These are phyloP conservation scores for Glaucidium brasilianum DNA, from an alignment of 2,113 vertebrate species.

Conservation along the genomic window DNA sequence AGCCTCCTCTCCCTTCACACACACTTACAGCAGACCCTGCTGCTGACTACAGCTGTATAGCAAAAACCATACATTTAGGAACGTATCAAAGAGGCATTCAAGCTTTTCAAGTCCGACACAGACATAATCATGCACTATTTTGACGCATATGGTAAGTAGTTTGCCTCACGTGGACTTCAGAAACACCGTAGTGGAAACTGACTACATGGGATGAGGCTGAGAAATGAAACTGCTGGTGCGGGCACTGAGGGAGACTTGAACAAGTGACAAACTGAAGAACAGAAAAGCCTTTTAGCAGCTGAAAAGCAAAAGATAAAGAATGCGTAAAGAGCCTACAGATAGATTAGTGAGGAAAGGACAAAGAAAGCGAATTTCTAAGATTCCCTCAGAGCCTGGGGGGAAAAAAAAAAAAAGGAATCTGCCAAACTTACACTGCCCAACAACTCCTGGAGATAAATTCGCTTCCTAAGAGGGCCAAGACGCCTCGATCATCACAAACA, in stretches of 20 bases:
- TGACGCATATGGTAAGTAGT: neutral
- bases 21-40: fast-evolving
- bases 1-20: too few relatives aligned
- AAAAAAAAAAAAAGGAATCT: neutral
- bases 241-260: fast-evolving
- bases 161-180: neutral
- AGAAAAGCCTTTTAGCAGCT: neutral
- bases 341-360: neutral
- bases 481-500: neutral
- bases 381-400: too few relatives aligned
- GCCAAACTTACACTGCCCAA: neutral
- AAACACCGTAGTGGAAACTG: neutral
- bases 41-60: fast-evolving
- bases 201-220: neutral
- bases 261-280: neutral
- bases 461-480: too few relatives aligned
- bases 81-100: neutral
- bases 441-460: neutral
- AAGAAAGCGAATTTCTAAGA: fast-evolving
- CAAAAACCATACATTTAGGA: too few relatives aligned
- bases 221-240: neutral
- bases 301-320: neutral
- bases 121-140: fast-evolving
- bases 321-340: fast-evolving
- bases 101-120: fast-evolving